Base-by-base conservation (phyloP, 1,140 invertebrate species). In the Drosophila pseudoobscura region DNA sequence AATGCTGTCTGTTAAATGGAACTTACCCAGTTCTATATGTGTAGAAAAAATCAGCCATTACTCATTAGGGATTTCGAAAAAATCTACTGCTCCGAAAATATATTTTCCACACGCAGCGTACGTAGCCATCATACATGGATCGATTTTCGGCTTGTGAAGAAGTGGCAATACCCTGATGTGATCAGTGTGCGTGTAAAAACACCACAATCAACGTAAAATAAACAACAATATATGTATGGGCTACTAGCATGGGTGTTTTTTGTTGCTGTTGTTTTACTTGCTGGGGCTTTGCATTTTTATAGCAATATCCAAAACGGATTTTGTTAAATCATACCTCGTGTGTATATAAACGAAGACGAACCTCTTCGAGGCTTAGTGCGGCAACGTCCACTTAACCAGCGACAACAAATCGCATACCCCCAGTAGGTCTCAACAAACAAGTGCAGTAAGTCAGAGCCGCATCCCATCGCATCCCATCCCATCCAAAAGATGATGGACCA, bases 301-400 rank as follows among this genome's bases (percentile, higher is more conserved):
- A 80, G 82, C 82, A 70, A 80, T 80, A 76, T 82, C 79, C 82
- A 70, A 87, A 76, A 78, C 83, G 83, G 78, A 72, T 83, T 87
- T 79, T 76, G 83, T 87, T 89, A 87, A 87, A 88, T 78, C 84
- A 87, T 89, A 82, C 75, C 71, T 60, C 79, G 71, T 79, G 84
- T 78, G 75, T 88, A 88, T 88, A 88, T 77, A 88, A 88, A 64
- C 84, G 84, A 83, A 89, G 84, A 89, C 84, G 84, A 80, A 75
- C 83, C 83, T 79, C 65, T 75, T 71, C 50, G 64, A 43, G 54
- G 79, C 63, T 88, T 88, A 88, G 83, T 88, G 84, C 84, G 84
- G 80, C 75, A 68, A 61, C 83, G 61, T 89, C 85, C 83, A 89
- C 83, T 77, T 88, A 68, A 74, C 75, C 84, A 84, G 78, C 75